phyloP scores from a whole-genome alignment of 2,888 invertebrate genomes.

The Drosophila gaucha region DNA sequence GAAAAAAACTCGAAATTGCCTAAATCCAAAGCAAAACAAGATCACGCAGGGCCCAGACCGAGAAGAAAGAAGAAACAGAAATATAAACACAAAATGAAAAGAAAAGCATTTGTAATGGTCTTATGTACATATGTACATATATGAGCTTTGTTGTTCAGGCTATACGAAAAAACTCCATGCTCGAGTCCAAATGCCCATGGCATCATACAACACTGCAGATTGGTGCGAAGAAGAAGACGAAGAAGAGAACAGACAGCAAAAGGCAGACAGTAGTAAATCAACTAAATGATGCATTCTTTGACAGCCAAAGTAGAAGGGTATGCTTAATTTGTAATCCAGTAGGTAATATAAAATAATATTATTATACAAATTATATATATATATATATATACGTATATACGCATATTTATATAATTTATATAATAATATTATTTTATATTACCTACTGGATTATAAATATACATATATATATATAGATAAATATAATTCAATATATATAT shows the following conservation, averaged over 20 bases:
- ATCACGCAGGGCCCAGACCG: slow-evolving; percentile 66
- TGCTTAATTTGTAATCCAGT: neutral
- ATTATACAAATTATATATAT: too few species aligned
- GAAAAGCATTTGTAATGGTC: slow-evolving; percentile 74
- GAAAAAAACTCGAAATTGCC: slow-evolving; percentile 60
- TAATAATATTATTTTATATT: too few species aligned
- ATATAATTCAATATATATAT: too few species aligned
- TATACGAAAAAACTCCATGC: slow-evolving; percentile 38
- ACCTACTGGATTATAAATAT: neutral
- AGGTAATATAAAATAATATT: slow-evolving; percentile 11
- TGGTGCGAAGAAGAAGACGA: slow-evolving; percentile 34
- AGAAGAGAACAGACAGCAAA: slow-evolving; percentile 32
- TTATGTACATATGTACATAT: slow-evolving; percentile 22
- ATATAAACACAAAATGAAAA: slow-evolving; percentile 70
- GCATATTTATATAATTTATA: neutral
- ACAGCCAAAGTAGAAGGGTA: slow-evolving; percentile 13
- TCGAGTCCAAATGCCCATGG: slow-evolving; percentile 53
- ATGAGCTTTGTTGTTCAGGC: slow-evolving; percentile 26
- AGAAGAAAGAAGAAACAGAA: slow-evolving; percentile 32
- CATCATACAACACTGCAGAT: slow-evolving; percentile 41
- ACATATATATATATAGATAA: too few species aligned
- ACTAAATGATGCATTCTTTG: slow-evolving; percentile 67
- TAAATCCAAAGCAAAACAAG: slow-evolving; percentile 70
- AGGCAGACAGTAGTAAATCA: slow-evolving; percentile 64
- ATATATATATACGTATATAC: too few species aligned